Evolutionary conservation across 2,113 vertebrate species (phyloP), one percentile per base, ranked within the genome.

Genomic region (Chlamydotis undulata): DNA sequence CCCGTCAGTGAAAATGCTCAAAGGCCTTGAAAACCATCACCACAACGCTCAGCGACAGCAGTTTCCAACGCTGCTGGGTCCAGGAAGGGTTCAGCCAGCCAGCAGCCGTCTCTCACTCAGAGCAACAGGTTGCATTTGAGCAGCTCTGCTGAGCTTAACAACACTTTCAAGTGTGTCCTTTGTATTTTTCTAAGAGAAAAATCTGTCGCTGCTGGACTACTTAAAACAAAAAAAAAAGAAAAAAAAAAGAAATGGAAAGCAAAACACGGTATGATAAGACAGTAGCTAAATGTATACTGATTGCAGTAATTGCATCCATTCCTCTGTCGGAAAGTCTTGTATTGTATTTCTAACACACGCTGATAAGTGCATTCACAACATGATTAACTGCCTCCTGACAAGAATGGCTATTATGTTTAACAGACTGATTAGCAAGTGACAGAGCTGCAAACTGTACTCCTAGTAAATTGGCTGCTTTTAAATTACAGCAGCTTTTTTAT

Each of bases 321-420:
- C 93, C 96, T 95, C 94, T 63, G 89, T 81, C 12, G 45, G 95
- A 89, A 97, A 97, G 96, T 92, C 95, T 33, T 55, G 87, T 96
- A 94, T 93, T 97, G 94, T 97, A 96, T 97, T 94, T 96, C 97
- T 97, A 97, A 98, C 94, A 94, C 21, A 85, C 39, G 21, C 96
- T 96, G 97, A 97, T 98, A 97, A 97, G 94, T 97, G 77, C 96
- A 96, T 97, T 98, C 97, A 97, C 92, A 97, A 97, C 82, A 96
- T 97, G 98, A 98, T 97, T 98, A 98, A 98, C 93, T 94, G 93
- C 97, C 97, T 91, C 55, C 89, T 97, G 97, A 98, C 97, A 95
- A 94, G 97, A 97, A 97, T 64, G 96, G 96, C 97, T 93, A 96
- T 98, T 97, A 97, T 87, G 94, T 97, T 97, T 96, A 98, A 97